Evolutionary conservation across 2,797 vertebrate species (phyloP).

Genomic region (Epinephelus awoara): DNA sequence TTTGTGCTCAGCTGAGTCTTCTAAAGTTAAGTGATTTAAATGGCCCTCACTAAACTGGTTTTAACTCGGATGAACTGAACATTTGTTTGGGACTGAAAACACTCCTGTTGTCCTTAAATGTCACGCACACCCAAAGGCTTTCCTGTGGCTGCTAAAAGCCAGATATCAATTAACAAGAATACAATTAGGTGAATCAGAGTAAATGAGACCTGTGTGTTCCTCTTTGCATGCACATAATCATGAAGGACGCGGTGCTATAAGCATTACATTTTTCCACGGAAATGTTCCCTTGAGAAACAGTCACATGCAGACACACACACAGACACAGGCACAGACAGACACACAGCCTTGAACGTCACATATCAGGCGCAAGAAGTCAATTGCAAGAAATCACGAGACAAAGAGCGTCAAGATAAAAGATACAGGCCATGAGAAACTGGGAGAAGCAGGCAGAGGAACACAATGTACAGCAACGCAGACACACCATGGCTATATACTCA

Average conservation of each 20-base stretch:
- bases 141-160: conserved; percentile 2
- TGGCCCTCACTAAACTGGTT: neutral
- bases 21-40: neutral
- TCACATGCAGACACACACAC: conserved; percentile 55
- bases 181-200: conserved; percentile 12
- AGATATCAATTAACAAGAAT: conserved; percentile 10
- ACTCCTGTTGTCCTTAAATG: conserved; percentile 6
- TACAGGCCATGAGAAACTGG: conserved; percentile 36
- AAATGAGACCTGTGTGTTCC: conserved; percentile 20
- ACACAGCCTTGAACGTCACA: conserved; percentile 58
- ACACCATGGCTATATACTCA: neutral
- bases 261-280: conserved; percentile 38
- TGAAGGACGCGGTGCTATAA: conserved; percentile 9
- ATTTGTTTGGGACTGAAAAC: conserved; percentile 9
- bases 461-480: conserved; percentile 7
- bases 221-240: conserved; percentile 11
- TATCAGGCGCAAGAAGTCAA: conserved; percentile 35
- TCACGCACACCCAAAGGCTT: conserved; percentile 16
- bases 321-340: neutral
- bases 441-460: conserved; percentile 3
- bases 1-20: neutral
- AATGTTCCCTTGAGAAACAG: conserved; percentile 56
- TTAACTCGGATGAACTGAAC: conserved; percentile 3
- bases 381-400: conserved; percentile 49
- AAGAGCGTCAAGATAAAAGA: conserved; percentile 52